Base-by-base conservation (phyloP, 2,113 vertebrate species). In the Vidua macroura region DNA sequence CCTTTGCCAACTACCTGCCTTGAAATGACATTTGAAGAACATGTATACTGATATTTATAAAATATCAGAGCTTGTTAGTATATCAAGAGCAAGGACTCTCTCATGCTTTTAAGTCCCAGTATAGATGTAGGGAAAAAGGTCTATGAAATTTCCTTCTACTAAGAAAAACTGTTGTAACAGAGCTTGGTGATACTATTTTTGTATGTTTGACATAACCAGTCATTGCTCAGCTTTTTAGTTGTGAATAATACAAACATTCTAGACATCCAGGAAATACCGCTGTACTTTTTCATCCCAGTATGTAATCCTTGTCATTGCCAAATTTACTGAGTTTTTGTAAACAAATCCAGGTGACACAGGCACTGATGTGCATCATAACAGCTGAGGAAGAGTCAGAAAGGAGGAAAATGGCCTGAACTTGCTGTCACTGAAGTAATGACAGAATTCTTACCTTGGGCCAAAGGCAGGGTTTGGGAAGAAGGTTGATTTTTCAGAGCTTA, bases 221-320 rank as follows among this genome's bases (percentile, higher is more conserved):
- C n/a, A 33, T 59, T 48, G 35, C 44, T 74, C 60, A 18, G 24
- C 37, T 83, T 88, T 91, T 89, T 19, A 84, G 78, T 10, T 85
- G 55, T 70, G 52, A 78, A 88, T 90, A 94, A 88, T 22, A 44
- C 30, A 68, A 82, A 58, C 46, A 59, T 87, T 69, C 30, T 62
- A 51, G 79, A 55, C 78, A 86, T 30, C 46, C 87, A 95, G 93
- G 94, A 96, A 97, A 91, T 93, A 82, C 69, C 62, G 89, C 73
- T 95, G 62, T 49, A 46, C 46, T 44, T 91, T 87, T 95, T 95
- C 82, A 95, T 74, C 41, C 59, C 21, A 41, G 24, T 49, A 1
- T 0, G 8, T 80, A 62, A 41, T 64, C 52, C 73, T 70, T 35
- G 31, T 44, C 85, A 86, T 67, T 83, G 75, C 51, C 59, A 66